A percentile compares a stretch with the other conserved stretches of the same genome.
Conservation (phyloP, 2,888 invertebrate genomes). For the Diaphora mendica region DNA sequence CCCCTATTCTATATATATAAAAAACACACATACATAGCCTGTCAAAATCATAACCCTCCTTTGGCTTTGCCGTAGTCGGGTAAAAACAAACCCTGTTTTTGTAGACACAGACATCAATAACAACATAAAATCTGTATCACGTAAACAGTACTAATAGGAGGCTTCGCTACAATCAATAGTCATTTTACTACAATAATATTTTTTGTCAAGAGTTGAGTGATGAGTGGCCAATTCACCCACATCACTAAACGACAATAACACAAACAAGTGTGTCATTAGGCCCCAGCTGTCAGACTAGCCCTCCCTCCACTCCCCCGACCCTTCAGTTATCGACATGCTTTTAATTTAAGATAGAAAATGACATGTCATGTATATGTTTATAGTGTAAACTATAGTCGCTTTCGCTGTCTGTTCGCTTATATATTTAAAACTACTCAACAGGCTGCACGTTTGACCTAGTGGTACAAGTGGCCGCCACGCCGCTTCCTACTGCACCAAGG, state of each 20-base stretch:
- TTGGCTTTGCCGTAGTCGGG: too few species aligned
- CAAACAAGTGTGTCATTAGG: slow-evolving; percentile 19
- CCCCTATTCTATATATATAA: too few species aligned
- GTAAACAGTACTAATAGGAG: not conserved
- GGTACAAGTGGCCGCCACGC: too few species aligned
- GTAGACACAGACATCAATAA: not conserved
- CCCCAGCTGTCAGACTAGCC: not conserved
- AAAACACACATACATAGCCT: too few species aligned
- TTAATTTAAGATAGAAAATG: slow-evolving; percentile 5
- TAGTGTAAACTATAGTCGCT: too few species aligned
- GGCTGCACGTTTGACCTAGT: too few species aligned
- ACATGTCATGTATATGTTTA: not conserved
- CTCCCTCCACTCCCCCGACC: not conserved
- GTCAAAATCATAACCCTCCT: too few species aligned
- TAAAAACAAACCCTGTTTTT: too few species aligned
- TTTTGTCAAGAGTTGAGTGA: not conserved
- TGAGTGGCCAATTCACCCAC: slow-evolving; percentile 4
- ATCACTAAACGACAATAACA: slow-evolving; percentile 18
- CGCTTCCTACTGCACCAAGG: too few species aligned
- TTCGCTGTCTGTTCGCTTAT: too few species aligned
- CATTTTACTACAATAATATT: not conserved
- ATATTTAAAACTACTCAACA: too few species aligned
- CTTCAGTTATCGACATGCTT: not conserved
- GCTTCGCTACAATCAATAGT: not conserved
- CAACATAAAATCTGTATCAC: not conserved